phyloP scores from a whole-genome alignment of 1,140 invertebrate genomes.

The Ceratina calcarata region DNA sequence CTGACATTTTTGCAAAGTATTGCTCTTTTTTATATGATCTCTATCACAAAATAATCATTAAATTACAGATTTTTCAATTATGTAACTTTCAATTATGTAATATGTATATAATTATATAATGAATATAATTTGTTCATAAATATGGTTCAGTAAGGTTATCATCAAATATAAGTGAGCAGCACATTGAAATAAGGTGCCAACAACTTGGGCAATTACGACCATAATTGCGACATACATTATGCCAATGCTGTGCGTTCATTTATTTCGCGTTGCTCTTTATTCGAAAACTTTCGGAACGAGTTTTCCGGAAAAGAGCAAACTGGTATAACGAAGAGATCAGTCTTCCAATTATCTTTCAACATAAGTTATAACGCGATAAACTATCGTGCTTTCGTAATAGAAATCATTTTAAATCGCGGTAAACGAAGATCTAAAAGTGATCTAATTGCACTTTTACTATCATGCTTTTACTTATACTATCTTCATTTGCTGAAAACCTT shows the following conservation, averaged over 20 bases:
- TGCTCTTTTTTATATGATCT: too few relatives aligned
- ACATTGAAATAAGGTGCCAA: slow-evolving; percentile 77
- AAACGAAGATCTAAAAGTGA: not conserved
- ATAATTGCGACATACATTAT: slow-evolving; percentile 79
- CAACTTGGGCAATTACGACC: slow-evolving; percentile 78
- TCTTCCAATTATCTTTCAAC: not conserved
- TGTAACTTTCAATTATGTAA: too few relatives aligned
- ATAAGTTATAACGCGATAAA: not conserved
- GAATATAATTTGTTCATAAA: too few relatives aligned
- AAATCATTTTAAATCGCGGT: not conserved
- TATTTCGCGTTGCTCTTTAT: slow-evolving; percentile 71
- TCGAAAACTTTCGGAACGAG: slow-evolving; percentile 68
- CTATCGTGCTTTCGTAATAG: not conserved
- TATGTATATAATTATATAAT: too few relatives aligned
- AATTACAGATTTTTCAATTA: too few relatives aligned
- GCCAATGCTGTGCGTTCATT: slow-evolving; percentile 73
- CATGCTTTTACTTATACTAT: too few relatives aligned
- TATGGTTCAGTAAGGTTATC: not conserved
- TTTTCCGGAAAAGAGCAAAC: not conserved
- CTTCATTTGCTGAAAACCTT: too few relatives aligned
- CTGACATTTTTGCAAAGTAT: too few relatives aligned
- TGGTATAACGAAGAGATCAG: slow-evolving; percentile 13
- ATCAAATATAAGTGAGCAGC: slow-evolving; percentile 35
- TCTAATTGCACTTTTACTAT: not conserved
- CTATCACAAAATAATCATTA: too few relatives aligned